Conservation (phyloP, 2,113 vertebrate species). For the Oplegnathus fasciatus region DNA sequence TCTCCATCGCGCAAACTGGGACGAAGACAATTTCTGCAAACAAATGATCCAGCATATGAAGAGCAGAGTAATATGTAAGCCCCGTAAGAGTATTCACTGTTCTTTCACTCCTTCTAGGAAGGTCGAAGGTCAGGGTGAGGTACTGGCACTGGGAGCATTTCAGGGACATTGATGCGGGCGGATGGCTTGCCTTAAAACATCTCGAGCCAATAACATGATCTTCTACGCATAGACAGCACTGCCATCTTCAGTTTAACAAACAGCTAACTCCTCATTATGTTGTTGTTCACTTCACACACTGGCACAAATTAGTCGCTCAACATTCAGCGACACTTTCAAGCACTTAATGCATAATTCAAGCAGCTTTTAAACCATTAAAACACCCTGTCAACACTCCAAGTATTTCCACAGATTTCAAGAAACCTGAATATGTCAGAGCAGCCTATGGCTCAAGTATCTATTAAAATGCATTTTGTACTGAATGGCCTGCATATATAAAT, state of each 20-base stretch:
- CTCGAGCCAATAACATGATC: background rate
- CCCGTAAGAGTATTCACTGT: background rate
- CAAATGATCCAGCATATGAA: background rate
- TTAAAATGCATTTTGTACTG: conserved; percentile 60
- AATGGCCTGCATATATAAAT: conserved; percentile 55
- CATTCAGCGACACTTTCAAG: conserved; percentile 39
- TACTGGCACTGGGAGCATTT: background rate
- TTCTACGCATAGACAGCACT: conserved; percentile 46
- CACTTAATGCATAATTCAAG: conserved; percentile 51
- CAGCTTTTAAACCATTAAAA: conserved; percentile 59
- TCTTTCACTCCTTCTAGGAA: background rate
- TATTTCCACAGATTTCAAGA: conserved; percentile 48
- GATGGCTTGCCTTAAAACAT: background rate
- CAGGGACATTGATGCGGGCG: background rate
- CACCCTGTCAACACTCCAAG: conserved; percentile 5
- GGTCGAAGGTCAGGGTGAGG: conserved; percentile 25
- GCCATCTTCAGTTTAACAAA: conserved; percentile 68
- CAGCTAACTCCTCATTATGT: conserved; percentile 29
- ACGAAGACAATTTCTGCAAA: background rate
- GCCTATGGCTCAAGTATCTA: conserved; percentile 32
- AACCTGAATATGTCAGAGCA: conserved; percentile 30
- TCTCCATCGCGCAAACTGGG: background rate
- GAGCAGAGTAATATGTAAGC: background rate
- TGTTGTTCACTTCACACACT: conserved; percentile 23
- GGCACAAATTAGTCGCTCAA: conserved; percentile 34